Percentiles rank a stretch among this genome's conserved stretches.
phyloP scores from a whole-genome alignment of 1,140 invertebrate genomes.

The Vanessa tameamea region DNA sequence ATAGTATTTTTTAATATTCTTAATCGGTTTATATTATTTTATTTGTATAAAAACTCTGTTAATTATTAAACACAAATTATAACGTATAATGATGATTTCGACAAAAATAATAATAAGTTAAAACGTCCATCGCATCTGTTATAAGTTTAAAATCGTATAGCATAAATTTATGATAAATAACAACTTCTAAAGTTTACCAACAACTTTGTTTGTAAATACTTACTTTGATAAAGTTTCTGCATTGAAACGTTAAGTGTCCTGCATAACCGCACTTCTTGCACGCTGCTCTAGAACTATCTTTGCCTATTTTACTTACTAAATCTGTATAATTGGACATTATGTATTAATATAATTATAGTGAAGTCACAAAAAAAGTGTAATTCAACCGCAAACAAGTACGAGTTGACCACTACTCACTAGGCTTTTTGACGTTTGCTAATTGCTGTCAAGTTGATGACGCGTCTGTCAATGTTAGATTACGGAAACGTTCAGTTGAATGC shows the following conservation, averaged over 20 bases:
- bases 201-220: conserved; percentile 54
- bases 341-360: conserved; percentile 3
- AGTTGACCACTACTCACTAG: not conserved
- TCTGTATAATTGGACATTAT: conserved; percentile 68
- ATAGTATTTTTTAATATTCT: too few species aligned
- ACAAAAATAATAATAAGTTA: too few species aligned
- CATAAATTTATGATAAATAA: too few species aligned
- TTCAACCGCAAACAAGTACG: not conserved
- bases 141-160: too few species aligned
- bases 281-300: conserved; percentile 88
- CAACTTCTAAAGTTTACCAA: too few species aligned
- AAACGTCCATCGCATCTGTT: too few species aligned
- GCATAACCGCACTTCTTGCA: conserved; percentile 97
- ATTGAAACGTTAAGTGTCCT: conserved; percentile 97
- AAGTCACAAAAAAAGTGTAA: conserved; percentile 32
- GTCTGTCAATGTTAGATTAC: not conserved
- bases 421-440: not conserved
- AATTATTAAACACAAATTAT: too few species aligned
- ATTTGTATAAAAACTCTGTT: too few species aligned
- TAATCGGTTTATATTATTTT: too few species aligned
- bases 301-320: conserved; percentile 79
- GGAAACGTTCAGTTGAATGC: conserved; percentile 14
- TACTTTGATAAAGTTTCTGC: conserved; percentile 96
- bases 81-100: too few species aligned
- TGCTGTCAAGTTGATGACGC: not conserved